Evolutionary conservation across 2,888 invertebrate genomes (phyloP).

Genomic region (Arrhopalites spinosus): DNA sequence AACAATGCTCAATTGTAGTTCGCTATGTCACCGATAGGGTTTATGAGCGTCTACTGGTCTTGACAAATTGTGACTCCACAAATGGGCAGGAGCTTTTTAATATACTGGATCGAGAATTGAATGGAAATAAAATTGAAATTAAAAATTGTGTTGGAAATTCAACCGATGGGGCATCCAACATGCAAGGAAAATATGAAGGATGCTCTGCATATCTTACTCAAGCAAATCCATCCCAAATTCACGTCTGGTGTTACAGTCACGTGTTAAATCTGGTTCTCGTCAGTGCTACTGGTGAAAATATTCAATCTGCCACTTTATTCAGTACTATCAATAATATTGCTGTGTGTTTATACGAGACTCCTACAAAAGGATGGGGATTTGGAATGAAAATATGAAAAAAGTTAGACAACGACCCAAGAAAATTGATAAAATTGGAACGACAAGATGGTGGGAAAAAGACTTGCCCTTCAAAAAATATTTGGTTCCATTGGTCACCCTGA

Average conservation of each 20-base stretch:
- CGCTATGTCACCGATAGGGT: background rate
- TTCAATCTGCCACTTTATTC: too few relatives aligned
- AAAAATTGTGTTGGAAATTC: background rate
- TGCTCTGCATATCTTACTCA: background rate
- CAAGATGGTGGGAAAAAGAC: too few relatives aligned
- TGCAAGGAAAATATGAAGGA: background rate
- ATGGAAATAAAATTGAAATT: background rate
- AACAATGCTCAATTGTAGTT: background rate
- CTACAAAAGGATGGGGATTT: too few relatives aligned
- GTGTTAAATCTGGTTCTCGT: too few relatives aligned
- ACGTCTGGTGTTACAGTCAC: background rate
- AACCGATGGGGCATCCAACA: background rate
- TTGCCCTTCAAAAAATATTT: too few relatives aligned
- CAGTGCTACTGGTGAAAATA: too few relatives aligned
- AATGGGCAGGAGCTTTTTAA: background rate
- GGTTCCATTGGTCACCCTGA: too few relatives aligned
- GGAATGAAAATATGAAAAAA: too few relatives aligned
- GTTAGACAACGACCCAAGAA: background rate
- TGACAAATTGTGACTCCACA: background rate
- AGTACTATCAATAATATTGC: too few relatives aligned
- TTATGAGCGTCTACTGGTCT: background rate
- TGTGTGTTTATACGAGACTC: too few relatives aligned
- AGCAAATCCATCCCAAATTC: background rate
- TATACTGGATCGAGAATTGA: background rate
- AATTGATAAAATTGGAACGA: background rate